phyloP scores from a whole-genome alignment of 2,888 invertebrate genomes.

The Acleris emargana region DNA sequence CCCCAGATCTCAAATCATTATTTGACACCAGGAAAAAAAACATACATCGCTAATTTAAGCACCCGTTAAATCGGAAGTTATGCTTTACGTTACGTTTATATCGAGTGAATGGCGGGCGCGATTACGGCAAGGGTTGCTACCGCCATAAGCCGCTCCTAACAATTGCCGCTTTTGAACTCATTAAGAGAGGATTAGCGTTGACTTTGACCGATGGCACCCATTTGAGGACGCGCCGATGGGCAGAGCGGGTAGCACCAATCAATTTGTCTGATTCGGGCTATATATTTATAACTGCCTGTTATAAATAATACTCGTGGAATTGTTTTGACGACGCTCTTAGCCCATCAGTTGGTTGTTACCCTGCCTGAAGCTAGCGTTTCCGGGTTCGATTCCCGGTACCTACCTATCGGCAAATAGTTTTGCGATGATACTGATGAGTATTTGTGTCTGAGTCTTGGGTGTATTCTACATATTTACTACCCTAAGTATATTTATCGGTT shows the following conservation, averaged over 20 bases:
- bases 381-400: too few species aligned
- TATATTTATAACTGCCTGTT: constrained; percentile 49
- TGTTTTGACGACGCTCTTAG: constrained; percentile 2
- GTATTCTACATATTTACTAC: too few species aligned
- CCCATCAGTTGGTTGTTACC: constrained; percentile 3
- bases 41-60: constrained; percentile 22
- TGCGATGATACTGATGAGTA: too few species aligned
- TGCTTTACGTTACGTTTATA: constrained; percentile 29
- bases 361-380: not conserved
- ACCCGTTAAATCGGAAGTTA: constrained; percentile 32
- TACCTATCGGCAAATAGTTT: too few species aligned
- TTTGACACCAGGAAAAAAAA: constrained; percentile 16
- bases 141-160: constrained; percentile 48
- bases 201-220: constrained; percentile 74
- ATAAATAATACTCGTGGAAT: constrained; percentile 48
- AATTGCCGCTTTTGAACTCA: constrained; percentile 77
- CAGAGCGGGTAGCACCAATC: constrained; percentile 61
- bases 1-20: constrained; percentile 14
- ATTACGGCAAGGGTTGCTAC: constrained; percentile 36
- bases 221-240: constrained; percentile 59
- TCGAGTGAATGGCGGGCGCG: constrained; percentile 29
- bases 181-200: constrained; percentile 74
- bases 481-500: too few species aligned
- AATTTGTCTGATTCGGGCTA: constrained; percentile 55
- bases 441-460: too few species aligned